phyloP scores from a whole-genome alignment of 1,140 invertebrate genomes.

The Euglossa dilemma region DNA sequence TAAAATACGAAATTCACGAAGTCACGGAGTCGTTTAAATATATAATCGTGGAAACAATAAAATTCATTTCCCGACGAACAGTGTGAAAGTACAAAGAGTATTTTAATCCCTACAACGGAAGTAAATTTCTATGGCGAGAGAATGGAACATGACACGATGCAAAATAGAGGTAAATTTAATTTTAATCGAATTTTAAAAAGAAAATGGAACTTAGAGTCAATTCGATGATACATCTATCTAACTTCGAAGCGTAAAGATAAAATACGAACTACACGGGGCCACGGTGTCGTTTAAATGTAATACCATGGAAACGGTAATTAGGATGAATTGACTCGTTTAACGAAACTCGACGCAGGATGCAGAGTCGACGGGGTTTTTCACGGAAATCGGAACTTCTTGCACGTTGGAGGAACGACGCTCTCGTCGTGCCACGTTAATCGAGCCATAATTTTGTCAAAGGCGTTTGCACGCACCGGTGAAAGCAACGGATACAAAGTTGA shows the following conservation, averaged over 20 bases:
- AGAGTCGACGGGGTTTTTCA: not conserved
- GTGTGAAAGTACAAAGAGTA: no score
- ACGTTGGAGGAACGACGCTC: not conserved
- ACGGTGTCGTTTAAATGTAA: no score
- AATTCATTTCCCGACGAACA: not conserved
- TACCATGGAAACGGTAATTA: not conserved
- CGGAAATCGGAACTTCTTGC: not conserved
- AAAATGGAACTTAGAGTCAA: no score
- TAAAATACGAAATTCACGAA: not conserved
- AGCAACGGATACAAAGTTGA: slow-evolving; percentile 25
- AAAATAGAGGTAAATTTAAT: not conserved
- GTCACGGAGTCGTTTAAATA: no score
- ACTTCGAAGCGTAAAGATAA: not conserved
- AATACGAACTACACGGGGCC: not conserved
- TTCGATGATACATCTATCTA: not conserved
- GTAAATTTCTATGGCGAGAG: not conserved
- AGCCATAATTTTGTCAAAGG: slow-evolving; percentile 41
- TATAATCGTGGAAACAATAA: not conserved
- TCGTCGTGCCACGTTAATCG: slow-evolving; percentile 9
- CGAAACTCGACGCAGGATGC: not conserved
- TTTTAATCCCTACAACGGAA: no score
- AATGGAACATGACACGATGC: not conserved
- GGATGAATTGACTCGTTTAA: not conserved
- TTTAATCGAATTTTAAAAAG: not conserved
- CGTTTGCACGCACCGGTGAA: slow-evolving; percentile 30